These are phyloP conservation scores for Nephrotoma guestfalica DNA, from an alignment of 2,888 invertebrate species.

Conservation along the genomic window DNA sequence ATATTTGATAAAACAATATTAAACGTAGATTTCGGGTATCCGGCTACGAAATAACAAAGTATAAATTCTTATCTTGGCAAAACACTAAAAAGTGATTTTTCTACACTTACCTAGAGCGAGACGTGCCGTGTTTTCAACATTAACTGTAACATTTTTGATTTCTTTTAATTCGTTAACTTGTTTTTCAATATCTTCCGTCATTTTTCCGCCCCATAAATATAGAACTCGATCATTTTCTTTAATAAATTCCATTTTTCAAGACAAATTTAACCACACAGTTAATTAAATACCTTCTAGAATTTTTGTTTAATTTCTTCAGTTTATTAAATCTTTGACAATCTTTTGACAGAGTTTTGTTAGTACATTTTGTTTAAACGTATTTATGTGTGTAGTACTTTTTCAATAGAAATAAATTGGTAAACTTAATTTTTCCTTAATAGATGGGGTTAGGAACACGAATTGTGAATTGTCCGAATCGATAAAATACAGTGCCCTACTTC, in stretches of 20 bases:
- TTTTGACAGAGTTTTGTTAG: background rate
- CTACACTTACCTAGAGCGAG: conserved; percentile 40
- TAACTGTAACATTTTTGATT: conserved; percentile 35
- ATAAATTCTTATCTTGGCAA: background rate
- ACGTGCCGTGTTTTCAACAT: conserved; percentile 44
- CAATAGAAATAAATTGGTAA: no score
- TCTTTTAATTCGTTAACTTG: conserved; percentile 37
- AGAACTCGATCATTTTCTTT: conserved; percentile 36
- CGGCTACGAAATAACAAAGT: conserved; percentile 30
- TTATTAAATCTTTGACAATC: background rate
- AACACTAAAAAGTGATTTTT: background rate
- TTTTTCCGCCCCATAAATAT: conserved; percentile 40
- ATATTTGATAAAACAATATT: conserved; percentile 38
- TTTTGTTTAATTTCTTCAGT: background rate
- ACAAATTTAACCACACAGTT: no score
- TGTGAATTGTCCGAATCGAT: no score
- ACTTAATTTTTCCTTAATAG: no score
- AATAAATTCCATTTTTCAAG: conserved; percentile 27
- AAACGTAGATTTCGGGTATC: conserved; percentile 41
- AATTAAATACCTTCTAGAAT: background rate
- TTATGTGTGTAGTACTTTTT: background rate
- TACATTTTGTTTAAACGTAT: background rate
- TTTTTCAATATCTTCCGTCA: conserved; percentile 35
- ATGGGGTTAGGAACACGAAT: no score
- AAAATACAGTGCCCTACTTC: no score